A percentile compares a stretch with the other conserved stretches of the same genome.
Evolutionary conservation across 2,797 vertebrate genomes (phyloP).

Genomic region (Chromobotia macracanthus): DNA sequence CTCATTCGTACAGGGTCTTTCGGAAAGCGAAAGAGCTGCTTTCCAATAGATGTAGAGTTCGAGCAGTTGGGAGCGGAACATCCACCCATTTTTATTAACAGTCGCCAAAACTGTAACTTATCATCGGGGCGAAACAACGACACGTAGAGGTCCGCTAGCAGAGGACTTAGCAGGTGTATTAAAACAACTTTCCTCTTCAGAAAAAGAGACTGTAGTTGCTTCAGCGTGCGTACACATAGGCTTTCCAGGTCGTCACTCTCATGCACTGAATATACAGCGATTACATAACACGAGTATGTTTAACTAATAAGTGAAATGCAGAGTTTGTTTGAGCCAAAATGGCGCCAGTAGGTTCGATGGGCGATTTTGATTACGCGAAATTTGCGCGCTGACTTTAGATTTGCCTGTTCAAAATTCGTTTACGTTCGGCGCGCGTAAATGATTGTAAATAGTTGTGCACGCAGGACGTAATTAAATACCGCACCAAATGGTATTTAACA

Average conservation of each 20-base stretch:
- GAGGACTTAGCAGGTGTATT: slow-evolving; percentile 32
- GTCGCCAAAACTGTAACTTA: slow-evolving; percentile 30
- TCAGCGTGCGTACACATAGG: background rate
- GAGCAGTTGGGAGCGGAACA: slow-evolving; percentile 84
- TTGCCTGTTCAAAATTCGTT: slow-evolving; percentile 29
- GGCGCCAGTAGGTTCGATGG: slow-evolving; percentile 66
- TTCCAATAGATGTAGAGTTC: slow-evolving; percentile 81
- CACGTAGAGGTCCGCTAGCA: slow-evolving; percentile 49
- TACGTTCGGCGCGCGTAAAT: background rate
- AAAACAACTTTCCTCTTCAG: background rate
- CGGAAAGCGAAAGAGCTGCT: slow-evolving; percentile 82
- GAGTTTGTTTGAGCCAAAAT: slow-evolving; percentile 87
- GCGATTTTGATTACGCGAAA: slow-evolving; percentile 59
- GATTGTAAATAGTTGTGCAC: background rate
- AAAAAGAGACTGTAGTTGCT: background rate
- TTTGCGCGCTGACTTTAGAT: background rate
- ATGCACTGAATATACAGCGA: background rate
- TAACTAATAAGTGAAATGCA: slow-evolving; percentile 61
- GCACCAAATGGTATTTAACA: no score
- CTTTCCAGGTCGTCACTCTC: background rate
- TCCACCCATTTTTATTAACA: slow-evolving; percentile 73
- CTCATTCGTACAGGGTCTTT: slow-evolving; percentile 79
- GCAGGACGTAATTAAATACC: background rate
- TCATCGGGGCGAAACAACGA: slow-evolving; percentile 41
- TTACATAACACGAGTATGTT: slow-evolving; percentile 13